Evolutionary conservation across 1,140 invertebrate genomes (phyloP), one percentile per base, ranked within the genome.

Genomic region (Drosophila sp.): DNA sequence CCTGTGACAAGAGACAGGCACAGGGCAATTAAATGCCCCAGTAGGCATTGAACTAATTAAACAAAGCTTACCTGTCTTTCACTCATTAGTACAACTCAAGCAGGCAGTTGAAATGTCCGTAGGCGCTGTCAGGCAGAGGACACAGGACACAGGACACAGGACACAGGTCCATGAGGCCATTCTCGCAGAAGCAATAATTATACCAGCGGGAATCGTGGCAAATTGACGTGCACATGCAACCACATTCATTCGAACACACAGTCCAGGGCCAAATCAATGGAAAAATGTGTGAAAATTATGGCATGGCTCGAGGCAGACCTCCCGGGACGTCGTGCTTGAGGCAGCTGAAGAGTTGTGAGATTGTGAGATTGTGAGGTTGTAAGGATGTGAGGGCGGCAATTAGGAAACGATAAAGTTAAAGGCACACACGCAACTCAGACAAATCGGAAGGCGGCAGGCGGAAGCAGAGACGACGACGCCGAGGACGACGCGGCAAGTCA

Each of bases 371-470:
- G n/a, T n/a, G n/a, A n/a, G n/a, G 9, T 4, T 41, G 40, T 4
- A 0, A 41, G 41, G 14, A 6, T 43, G 41, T 43, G 32, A 18
- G 53, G 14, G 51, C 41, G 65, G 69, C 79, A 89, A 89, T 89
- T 89, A 89, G 84, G 80, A 80, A 80, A 69, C 79, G 80, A 89
- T 83, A 70, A 89, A 76, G 76, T 80, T 70, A 78, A 78, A 69
- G 32, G 57, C 72, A 76, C 66, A 63, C 45, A 62, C 58, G 53
- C 11, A 53, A 27, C 14, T 51, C 43, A 61, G 62, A 67, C 43
- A 54, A 48, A 25, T 18, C 25, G 48, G 48, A 54, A 64, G 65
- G 25, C 21, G 45, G 41, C 34, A 32, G 13, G 13, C 48, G 29
- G 27, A 29, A 36, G 48, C 16, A 5, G 13, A 50, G 21, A 56